Evolutionary conservation across 1,140 invertebrate species (phyloP), one percentile per base, ranked within the genome.

Genomic region (Drusus annulatus): DNA sequence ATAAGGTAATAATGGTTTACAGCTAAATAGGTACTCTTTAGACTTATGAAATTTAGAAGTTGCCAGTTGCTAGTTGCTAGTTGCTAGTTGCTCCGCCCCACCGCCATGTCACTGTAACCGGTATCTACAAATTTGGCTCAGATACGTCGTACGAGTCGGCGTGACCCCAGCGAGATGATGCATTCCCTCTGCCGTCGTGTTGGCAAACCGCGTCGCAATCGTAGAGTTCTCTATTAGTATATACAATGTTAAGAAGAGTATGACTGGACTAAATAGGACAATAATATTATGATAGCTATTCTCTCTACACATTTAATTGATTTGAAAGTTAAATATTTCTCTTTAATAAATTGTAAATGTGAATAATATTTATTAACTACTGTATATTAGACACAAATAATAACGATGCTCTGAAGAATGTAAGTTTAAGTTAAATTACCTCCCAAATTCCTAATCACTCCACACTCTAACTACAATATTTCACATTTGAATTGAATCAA

Each of bases 101-200:
- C 60, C 21, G 21, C 60, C 19, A 13, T 16, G 28, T 16, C 60
- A 17, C 60, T 23, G 17, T 17, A 17, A 50, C 16, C n/a, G 19
- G 31, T 68, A 68, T 68, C 63, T 36, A 68, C 36, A 68, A 63
- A 36, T 68, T 68, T 68, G 63, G 63, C 63, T 68, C 17, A 65
- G 25, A 19, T 65, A n/a, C 63, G 15, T 65, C 23, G 28, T 19
- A 19, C 28, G 58, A 63, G 60, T 10, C 25, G 31, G 21, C 28
- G n/a, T 7, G n/a, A 7, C 19, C 3, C 45, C 16, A 31, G 8
- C 31, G 7, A 50, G 28, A 19, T 28, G 28, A 19, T n/a, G 6
- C 17, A 15, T 3, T 6, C 50, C 21, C 63, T 19, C 31, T 36
- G 10, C 45, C 10, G 50, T 8, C 5, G 2, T 36, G 8, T 68